Evolutionary conservation across 2,113 vertebrate genomes (phyloP).

Genomic region (Carassius gibelio): DNA sequence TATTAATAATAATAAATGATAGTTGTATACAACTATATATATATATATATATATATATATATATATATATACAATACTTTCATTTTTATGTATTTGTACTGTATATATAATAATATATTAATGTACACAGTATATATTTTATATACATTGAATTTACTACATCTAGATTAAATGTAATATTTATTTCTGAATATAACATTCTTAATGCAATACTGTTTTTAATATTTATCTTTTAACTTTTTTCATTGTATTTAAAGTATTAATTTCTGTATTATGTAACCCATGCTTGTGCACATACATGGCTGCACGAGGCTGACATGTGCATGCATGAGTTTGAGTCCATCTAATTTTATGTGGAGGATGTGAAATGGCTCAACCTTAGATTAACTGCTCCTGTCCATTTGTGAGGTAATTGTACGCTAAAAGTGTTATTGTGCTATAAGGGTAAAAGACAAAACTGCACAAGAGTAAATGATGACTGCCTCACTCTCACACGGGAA

Average conservation of each 20-base stretch:
- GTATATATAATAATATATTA: too few relatives aligned
- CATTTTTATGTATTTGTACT: too few relatives aligned
- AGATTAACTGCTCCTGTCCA: conserved; percentile 75
- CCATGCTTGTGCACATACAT: background rate
- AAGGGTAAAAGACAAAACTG: conserved; percentile 54
- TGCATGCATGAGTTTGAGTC: conserved; percentile 20
- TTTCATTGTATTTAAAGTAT: background rate
- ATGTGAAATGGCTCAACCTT: conserved; percentile 50
- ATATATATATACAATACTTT: too few relatives aligned
- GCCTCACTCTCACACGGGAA: conserved; percentile 16
- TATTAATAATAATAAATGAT: too few relatives aligned
- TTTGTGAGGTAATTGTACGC: conserved; percentile 69
- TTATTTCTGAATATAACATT: background rate
- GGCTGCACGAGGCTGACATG: conserved; percentile 5
- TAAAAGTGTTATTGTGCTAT: conserved; percentile 69
- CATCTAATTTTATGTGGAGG: conserved; percentile 36
- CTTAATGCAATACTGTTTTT: background rate
- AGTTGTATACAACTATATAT: too few relatives aligned
- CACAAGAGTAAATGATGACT: conserved; percentile 5
- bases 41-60: too few relatives aligned
- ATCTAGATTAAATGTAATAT: background rate
- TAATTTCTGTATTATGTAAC: background rate
- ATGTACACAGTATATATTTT: too few relatives aligned
- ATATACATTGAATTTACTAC: background rate
- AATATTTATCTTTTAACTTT: background rate